Evolutionary conservation across 2,888 invertebrate genomes (phyloP), one percentile per base, ranked within the genome.

Genomic region (Eustalomyia histrio): DNA sequence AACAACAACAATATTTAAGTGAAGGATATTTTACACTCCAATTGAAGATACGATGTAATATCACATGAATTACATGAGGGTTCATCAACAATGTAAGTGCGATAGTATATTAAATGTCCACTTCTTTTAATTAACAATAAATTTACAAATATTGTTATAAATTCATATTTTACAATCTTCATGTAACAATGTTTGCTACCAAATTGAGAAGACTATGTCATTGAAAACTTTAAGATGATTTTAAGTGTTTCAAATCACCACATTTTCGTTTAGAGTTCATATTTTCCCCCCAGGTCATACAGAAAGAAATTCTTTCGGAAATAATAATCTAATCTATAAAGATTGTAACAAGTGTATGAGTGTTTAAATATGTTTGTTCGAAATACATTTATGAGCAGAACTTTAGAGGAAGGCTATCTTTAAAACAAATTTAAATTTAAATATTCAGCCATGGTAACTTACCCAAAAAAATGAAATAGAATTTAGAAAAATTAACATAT

Each of bases 21-120:
- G 60, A 72, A 72, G 65, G 60, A 72, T 72, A 72, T 60, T 50
- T 58, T 78, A 65, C 60, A 55, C 60, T 61, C 60, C 65, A 78
- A 64, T 64, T 63, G 64, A 58, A 58, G 58, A 33, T 17, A 57
- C 8, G 24, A 50, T 50, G 50, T 57, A 69, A 61, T 55, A 68
- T 18, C 21, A 24, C 50, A 39, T 57, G 21, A 3, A 29, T 29
- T 29, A 29, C 29, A 29, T 29, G 29, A 29, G 29, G 3, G 29
- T 6, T 6, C 7, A 29, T 29, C 29, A 29, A 29, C 29, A 29
- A 29, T 29, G 29, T 29, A 29, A 29, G 7, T 29, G 29, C 7
- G 7, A 29, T 29, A n/a, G n/a, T n/a, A 29, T 29, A 29, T 29
- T 29, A 4, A 29, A 29, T 29, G 29, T 29, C 29, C 7, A 29